Conservation (phyloP, 2,797 vertebrate genomes). For the Amazona ochrocephala region DNA sequence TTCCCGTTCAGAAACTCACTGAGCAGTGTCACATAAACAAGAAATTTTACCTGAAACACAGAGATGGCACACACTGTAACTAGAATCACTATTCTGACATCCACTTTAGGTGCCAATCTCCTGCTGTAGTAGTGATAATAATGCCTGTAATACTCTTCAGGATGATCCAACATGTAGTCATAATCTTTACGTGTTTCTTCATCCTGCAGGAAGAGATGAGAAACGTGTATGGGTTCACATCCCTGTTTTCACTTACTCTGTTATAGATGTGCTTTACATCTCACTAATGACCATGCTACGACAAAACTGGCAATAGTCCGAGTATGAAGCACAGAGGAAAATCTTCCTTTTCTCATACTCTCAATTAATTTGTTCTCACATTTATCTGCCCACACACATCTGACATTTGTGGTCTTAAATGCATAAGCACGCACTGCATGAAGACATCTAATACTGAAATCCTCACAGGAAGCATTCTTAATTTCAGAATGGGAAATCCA, state of each 20-base stretch:
- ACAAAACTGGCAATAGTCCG: neutral
- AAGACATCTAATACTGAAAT: neutral
- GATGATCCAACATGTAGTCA: slow-evolving; percentile 97
- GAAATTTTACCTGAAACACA: slow-evolving; percentile 87
- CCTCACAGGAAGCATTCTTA: neutral
- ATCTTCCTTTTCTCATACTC: neutral
- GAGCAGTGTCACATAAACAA: neutral
- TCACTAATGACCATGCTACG: neutral
- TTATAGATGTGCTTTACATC: neutral
- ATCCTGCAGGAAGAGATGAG: slow-evolving; percentile 79
- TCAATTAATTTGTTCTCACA: neutral
- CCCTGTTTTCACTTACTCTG: neutral
- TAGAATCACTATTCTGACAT: slow-evolving; percentile 91
- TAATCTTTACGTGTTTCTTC: slow-evolving; percentile 94
- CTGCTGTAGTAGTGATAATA: slow-evolving; percentile 95
- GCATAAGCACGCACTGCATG: accelerated
- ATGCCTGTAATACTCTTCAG: slow-evolving; percentile 95
- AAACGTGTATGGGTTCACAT: neutral
- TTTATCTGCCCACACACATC: neutral
- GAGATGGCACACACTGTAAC: slow-evolving; percentile 94
- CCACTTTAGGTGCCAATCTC: slow-evolving; percentile 90
- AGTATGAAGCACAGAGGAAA: neutral
- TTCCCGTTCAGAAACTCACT: neutral
- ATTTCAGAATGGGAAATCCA: neutral
- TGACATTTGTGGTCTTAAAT: neutral